These are phyloP conservation scores for Orchesellides sinensis DNA, from an alignment of 2,888 invertebrate species.

Conservation along the genomic window DNA sequence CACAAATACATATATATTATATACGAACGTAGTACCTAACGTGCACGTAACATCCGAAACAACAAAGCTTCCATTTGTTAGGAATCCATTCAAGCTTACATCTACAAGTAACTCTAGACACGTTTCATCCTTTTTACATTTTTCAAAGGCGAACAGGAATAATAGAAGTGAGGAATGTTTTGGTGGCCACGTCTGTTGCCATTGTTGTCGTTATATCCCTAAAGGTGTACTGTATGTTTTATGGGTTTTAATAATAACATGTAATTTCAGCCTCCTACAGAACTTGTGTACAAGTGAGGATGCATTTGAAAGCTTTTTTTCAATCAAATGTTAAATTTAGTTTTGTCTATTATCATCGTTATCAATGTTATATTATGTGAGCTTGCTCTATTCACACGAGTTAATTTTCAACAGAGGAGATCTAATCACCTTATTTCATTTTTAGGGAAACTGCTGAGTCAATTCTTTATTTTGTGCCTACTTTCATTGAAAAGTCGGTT, in stretches of 20 bases:
- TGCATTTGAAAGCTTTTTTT: not conserved
- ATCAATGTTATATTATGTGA: conserved; percentile 18
- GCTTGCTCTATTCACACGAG: not conserved
- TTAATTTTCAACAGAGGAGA: conserved; percentile 13
- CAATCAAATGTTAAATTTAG: not conserved
- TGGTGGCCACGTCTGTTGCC: too few species aligned
- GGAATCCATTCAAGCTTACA: too few species aligned
- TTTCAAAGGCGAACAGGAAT: too few species aligned
- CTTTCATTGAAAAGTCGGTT: not conserved
- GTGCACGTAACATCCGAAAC: not conserved
- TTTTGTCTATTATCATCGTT: too few species aligned
- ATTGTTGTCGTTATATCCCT: too few species aligned
- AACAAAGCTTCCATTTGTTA: not conserved
- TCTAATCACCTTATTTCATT: conserved; percentile 53
- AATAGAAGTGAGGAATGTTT: too few species aligned
- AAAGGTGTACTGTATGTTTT: too few species aligned
- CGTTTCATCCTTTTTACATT: not conserved
- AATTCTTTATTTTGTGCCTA: conserved; percentile 14
- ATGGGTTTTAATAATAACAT: too few species aligned
- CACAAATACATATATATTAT: not conserved
- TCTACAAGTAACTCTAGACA: too few species aligned
- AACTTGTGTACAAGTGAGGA: not conserved
- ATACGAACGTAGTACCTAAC: not conserved
- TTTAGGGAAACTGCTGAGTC: conserved; percentile 54
- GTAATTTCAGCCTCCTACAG: not conserved